Evolutionary conservation across 2,797 vertebrate species (phyloP).

Genomic region (Tympanoctomys barrerae): DNA sequence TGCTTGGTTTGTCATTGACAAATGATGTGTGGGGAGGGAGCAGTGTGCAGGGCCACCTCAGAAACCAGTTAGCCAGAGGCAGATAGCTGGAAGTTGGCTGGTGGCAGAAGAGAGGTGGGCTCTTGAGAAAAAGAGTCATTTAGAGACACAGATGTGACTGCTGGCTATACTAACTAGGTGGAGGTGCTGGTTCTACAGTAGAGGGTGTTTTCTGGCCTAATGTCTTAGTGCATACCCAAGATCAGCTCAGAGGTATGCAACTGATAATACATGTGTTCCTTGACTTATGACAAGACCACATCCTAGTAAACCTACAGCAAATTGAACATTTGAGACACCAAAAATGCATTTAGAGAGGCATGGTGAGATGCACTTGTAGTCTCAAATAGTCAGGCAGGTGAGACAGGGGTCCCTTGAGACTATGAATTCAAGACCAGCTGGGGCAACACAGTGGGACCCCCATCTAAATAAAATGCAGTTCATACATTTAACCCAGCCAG

Average conservation of each 20-base stretch:
- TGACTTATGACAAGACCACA: background rate
- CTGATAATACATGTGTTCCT: background rate
- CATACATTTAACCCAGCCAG: background rate
- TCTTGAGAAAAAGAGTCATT: background rate
- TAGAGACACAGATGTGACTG: background rate
- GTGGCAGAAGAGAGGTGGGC: background rate
- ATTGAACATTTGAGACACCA: background rate
- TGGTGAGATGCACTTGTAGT: background rate
- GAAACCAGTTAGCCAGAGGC: slow-evolving; percentile 66
- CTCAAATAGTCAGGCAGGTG: background rate
- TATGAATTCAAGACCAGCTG: background rate
- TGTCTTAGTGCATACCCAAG: background rate
- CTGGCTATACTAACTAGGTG: background rate
- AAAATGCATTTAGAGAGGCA: background rate
- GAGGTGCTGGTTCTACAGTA: fast-evolving
- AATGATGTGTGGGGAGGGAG: background rate
- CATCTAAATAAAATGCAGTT: background rate
- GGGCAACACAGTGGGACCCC: background rate
- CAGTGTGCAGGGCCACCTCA: slow-evolving; percentile 33
- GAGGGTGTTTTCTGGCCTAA: background rate
- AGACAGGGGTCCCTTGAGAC: background rate
- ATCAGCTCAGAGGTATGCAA: background rate
- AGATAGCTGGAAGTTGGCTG: slow-evolving; percentile 37
- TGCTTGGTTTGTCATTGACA: slow-evolving; percentile 70
- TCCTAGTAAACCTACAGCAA: background rate